phyloP scores from a whole-genome alignment of 2,113 vertebrate species.

The Rissa tridactyla region DNA sequence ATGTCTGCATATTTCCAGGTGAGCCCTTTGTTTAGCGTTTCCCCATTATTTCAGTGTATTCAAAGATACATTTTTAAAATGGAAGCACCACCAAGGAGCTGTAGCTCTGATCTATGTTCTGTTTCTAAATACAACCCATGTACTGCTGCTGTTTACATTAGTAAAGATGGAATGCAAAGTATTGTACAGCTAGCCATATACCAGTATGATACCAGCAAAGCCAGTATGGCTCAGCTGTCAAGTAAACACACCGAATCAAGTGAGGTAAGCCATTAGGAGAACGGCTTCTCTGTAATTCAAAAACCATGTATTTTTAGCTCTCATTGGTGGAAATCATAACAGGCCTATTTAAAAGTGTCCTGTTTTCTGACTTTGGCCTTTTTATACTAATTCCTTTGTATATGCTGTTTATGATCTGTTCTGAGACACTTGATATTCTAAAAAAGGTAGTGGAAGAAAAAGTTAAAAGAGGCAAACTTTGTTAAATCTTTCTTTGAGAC shows the following conservation, averaged over 20 bases:
- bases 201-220: neutral
- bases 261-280: neutral
- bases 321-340: neutral
- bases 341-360: neutral
- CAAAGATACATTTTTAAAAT: neutral
- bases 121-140: neutral
- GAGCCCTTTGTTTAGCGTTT: neutral
- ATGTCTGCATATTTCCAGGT: conserved; percentile 98
- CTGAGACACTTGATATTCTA: neutral
- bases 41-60: neutral
- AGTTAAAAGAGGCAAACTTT: neutral
- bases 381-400: neutral
- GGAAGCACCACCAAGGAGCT: neutral
- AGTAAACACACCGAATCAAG: neutral
- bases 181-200: too few relatives aligned
- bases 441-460: neutral
- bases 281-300: neutral
- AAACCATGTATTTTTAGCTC: neutral
- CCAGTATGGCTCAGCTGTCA: neutral
- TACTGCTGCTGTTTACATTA: neutral
- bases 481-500: neutral
- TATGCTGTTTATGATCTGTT: neutral
- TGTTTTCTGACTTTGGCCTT: neutral
- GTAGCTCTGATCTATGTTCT: neutral
- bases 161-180: neutral